These are phyloP conservation scores for Tenualosa thibaudeaui DNA, from an alignment of 2,797 vertebrate genomes.

Conservation along the genomic window DNA sequence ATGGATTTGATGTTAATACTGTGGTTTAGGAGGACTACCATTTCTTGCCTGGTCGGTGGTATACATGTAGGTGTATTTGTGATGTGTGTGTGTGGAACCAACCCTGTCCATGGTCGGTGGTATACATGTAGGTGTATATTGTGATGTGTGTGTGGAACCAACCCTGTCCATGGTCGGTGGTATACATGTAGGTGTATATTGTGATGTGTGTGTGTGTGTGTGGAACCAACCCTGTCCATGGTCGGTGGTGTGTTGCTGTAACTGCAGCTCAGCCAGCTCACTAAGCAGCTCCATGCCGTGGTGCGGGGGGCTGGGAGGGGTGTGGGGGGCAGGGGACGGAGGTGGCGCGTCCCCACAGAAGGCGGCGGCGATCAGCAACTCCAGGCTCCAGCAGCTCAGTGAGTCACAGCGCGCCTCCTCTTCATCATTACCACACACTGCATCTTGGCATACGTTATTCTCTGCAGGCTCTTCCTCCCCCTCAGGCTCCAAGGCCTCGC, in stretches of 20 bases:
- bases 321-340: constrained; percentile 66
- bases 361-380: constrained; percentile 87
- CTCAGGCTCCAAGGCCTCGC: constrained; percentile 29
- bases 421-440: constrained; percentile 48
- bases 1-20: background rate
- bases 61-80: background rate
- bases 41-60: too few species aligned
- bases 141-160: background rate
- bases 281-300: constrained; percentile 93
- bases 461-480: constrained; percentile 41
- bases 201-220: background rate
- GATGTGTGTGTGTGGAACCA: background rate
- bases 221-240: constrained; percentile 66
- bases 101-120: too few species aligned
- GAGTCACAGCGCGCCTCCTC: constrained; percentile 37
- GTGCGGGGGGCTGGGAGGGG: constrained; percentile 65
- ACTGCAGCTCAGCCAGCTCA: constrained; percentile 90
- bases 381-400: constrained; percentile 82
- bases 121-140: too few species aligned
- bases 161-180: too few species aligned
- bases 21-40: too few species aligned
- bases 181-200: background rate
- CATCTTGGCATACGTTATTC: constrained; percentile 31
- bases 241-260: constrained; percentile 72
- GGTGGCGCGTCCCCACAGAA: constrained; percentile 78